Evolutionary conservation across 2,888 invertebrate genomes (phyloP).

Genomic region (Archips xylosteana): DNA sequence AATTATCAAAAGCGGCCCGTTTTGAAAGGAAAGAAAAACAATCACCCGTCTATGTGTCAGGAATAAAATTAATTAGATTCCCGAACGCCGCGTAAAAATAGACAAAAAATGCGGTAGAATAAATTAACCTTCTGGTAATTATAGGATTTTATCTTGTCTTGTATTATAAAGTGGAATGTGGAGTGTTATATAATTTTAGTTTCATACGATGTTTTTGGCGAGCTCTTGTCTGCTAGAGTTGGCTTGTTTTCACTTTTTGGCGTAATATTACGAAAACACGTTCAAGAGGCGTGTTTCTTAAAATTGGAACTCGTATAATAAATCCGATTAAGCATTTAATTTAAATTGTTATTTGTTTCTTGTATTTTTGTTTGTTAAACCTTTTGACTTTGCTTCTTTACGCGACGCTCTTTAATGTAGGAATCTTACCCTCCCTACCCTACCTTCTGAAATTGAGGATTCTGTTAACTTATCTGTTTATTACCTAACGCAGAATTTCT

Average conservation of each 20-base stretch:
- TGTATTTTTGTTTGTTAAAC: too few relatives aligned
- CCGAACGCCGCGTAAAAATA: not conserved
- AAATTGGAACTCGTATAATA: not conserved
- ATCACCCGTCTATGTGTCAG: constrained; percentile 2
- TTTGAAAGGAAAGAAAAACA: not conserved
- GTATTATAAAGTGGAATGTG: constrained; percentile 5
- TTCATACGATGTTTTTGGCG: constrained; percentile 31
- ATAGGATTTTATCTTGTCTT: constrained; percentile 1
- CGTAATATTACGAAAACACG: constrained; percentile 13
- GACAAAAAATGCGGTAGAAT: constrained; percentile 19
- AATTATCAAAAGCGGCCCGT: constrained; percentile 12
- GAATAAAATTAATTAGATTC: constrained; percentile 23
- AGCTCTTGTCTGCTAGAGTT: constrained; percentile 49
- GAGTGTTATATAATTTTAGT: constrained; percentile 17
- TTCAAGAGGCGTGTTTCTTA: constrained; percentile 11
- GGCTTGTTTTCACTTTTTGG: constrained; percentile 53
- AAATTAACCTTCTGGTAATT: constrained; percentile 21
- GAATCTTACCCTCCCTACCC: too few relatives aligned
- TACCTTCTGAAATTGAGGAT: too few relatives aligned
- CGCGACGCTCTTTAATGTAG: too few relatives aligned
- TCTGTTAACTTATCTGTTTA: too few relatives aligned
- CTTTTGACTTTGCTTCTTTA: too few relatives aligned
- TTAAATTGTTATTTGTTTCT: too few relatives aligned
- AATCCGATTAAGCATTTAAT: not conserved
- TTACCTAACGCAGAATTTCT: too few relatives aligned